A percentile compares a stretch with the other conserved stretches of the same genome.
Conservation (phyloP, 1,140 invertebrate genomes). For the Pseudoatta argentina region DNA sequence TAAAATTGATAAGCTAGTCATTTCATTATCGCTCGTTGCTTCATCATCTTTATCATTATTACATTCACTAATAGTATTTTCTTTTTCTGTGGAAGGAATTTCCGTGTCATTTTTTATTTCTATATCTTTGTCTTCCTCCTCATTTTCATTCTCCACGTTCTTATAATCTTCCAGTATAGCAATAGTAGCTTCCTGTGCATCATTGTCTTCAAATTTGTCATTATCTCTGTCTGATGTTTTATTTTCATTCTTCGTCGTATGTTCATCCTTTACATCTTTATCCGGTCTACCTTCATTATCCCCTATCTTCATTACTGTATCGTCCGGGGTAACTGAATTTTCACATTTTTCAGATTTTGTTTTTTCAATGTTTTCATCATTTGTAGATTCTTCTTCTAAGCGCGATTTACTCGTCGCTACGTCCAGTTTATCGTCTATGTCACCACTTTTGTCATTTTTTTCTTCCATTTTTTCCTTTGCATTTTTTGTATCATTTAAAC, state of each 20-base stretch:
- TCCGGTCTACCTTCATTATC: not conserved
- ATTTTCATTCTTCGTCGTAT: not conserved
- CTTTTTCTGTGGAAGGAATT: not conserved
- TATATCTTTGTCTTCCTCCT: not conserved
- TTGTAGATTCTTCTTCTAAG: not conserved
- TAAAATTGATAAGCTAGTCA: not conserved
- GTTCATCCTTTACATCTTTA: not conserved
- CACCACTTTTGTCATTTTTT: not conserved
- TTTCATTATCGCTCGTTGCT: not conserved
- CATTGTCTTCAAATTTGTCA: not conserved
- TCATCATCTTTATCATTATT: not conserved
- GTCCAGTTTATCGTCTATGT: not conserved
- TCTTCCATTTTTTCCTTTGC: not conserved
- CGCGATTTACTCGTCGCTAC: not conserved
- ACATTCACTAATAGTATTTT: constrained; percentile 13
- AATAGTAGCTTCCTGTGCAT: not conserved
- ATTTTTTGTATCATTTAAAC: not conserved
- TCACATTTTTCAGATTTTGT: constrained; percentile 17
- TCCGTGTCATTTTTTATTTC: not conserved
- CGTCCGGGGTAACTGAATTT: not conserved
- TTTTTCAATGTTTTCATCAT: constrained; percentile 3
- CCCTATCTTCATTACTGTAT: constrained; percentile 7
- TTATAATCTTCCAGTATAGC: not conserved
- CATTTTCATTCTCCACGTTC: not conserved
- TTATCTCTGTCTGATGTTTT: not conserved